Evolutionary conservation across 2,888 invertebrate species (phyloP), one percentile per base, ranked within the genome.

Genomic region (Gymnoscelis rufifasciata): DNA sequence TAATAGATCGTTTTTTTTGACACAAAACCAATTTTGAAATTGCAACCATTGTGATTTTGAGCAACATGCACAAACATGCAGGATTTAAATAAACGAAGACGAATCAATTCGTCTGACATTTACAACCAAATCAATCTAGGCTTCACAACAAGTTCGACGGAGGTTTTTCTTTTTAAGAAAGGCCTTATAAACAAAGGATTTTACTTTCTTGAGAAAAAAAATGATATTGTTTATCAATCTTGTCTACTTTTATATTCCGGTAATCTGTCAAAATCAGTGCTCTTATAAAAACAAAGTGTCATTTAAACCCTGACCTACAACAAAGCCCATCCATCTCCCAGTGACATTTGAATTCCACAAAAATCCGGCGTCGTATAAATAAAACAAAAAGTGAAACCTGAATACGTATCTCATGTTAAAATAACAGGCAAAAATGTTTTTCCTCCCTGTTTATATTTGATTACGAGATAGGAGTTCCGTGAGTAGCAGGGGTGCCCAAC

Each of bases 401-500:
- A 43, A 48, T 39, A 51, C 38, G 47, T 45, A 43, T 45, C 30
- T 29, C 37, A 43, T 49, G 38, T 42, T 23, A 52, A 51, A 41
- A 48, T 37, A 42, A 51, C 38, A 26, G 23, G 43, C 39, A 42
- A 52, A 53, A 43, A 51, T 49, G 43, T 51, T 56, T 42, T 28
- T 41, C 44, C 26, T 57, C 43, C 7, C 47, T 48, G 52, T 54
- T 54, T 54, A 54, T 47, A 49, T 57, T 57, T 47, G 51, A 51
- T 57, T 52, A 54, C 51, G 43, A 30, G 46, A 33, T 33, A 52
- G 47, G 52, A 51, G 43, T 50, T 35, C 33, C 36, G 27, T 39
- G 47, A 31, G 35, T 23, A 35, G 10, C 30, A 43, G 43, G 27
- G 39, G 23, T 38, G 24, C 24, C 11, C 33, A 43, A 47, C 47